Evolutionary conservation across 2,113 vertebrate genomes (phyloP), one percentile per base, ranked within the genome.

Genomic region (Sorex araneus): DNA sequence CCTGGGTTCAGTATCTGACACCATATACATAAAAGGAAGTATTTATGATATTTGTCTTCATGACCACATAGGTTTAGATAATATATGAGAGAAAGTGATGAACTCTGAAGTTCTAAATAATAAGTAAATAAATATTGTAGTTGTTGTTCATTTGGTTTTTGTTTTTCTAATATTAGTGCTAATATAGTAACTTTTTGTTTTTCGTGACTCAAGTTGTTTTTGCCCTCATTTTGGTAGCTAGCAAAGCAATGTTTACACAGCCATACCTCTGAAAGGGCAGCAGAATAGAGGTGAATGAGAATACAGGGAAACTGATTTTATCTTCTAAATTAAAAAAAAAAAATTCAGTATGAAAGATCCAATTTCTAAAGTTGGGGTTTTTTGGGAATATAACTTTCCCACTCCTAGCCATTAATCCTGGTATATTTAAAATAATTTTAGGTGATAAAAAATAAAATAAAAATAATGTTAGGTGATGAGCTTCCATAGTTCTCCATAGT

Each of bases 271-370:
- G 90, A 30, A 85, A 76, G 30, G 25, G 47, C 32, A 63, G 1
- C 57, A 25, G 10, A 81, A 16, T 83, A 70, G 1, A 91, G 27
- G 50, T 75, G 19, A 69, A n/a, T 67, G n/a, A 88, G 27, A 82
- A 93, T 30, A 71, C 45, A 78, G 21, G 79, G 76, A 75, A 57
- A 63, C 60, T 0, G n/a, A 54, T 67, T 91, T 76, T 69, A 16
- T 90, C 93, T 84, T 95, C 40, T 89, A 79, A 86, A 83, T 85
- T 50, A 84, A 40, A 83, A 50, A 23, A 50, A 50, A 87, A 66
- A 28, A 16, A 32, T 30, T 83, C 91, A 34, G 2, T 79, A 34
- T 81, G 54, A 54, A 81, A 87, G 80, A 27, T 74, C 27, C 32
- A 45, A 8, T 91, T 81, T 89, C 40, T 77, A 36, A 91, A n/a